These are phyloP conservation scores for Penaeus monodon DNA, from an alignment of 2,888 invertebrate genomes.

Conservation along the genomic window DNA sequence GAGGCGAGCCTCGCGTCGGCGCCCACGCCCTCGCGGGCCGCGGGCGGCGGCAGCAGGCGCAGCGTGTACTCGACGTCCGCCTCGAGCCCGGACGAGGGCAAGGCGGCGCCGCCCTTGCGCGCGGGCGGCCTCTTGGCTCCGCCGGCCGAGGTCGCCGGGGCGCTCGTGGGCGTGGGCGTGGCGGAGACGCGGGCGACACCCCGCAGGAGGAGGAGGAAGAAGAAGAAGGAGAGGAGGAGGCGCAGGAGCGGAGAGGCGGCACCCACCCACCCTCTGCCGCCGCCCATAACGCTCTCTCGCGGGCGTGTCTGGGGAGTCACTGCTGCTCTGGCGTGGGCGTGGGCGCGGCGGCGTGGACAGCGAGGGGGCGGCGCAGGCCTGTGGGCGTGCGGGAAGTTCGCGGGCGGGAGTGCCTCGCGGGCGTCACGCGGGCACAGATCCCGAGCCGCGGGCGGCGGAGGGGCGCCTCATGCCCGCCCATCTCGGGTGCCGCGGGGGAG, in stretches of 20 bases:
- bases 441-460: too few species aligned
- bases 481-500: too few species aligned
- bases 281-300: slow-evolving; percentile 36
- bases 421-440: too few species aligned
- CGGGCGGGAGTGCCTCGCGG: background rate
- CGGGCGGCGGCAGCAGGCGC: slow-evolving; percentile 42
- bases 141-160: background rate
- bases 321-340: background rate
- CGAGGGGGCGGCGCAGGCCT: slow-evolving; percentile 2
- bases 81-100: background rate
- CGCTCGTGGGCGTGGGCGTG: slow-evolving; percentile 11
- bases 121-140: background rate
- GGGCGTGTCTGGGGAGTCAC: too few species aligned
- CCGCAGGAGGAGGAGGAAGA: too few species aligned
- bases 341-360: slow-evolving; percentile 26
- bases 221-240: background rate
- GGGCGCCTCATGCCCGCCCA: too few species aligned
- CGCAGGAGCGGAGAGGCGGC: slow-evolving; percentile 19
- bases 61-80: slow-evolving; percentile 36
- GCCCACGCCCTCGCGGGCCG: slow-evolving; percentile 33
- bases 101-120: background rate
- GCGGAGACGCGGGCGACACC: background rate
- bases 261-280: slow-evolving; percentile 47
- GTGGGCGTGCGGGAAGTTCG: slow-evolving; percentile 22
- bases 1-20: slow-evolving; percentile 33